Conservation (phyloP, 2,888 invertebrate species). For the Eupithecia insigniata region DNA sequence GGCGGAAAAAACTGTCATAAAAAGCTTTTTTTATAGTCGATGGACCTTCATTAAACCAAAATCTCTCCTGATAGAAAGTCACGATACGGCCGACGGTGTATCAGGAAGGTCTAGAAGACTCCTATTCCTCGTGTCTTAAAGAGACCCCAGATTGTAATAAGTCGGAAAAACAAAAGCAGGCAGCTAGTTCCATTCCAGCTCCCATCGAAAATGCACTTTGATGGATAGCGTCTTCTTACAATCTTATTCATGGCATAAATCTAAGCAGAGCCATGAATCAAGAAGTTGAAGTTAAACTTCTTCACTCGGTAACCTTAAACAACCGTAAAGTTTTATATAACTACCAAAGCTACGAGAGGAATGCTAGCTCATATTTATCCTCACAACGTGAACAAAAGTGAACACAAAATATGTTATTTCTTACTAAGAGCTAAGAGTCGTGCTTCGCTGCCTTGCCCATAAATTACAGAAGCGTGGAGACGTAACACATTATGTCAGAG, state of each 20-base stretch:
- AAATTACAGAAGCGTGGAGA: conserved; percentile 32
- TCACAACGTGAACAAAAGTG: conserved; percentile 21
- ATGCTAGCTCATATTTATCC: not conserved
- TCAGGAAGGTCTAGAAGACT: no score
- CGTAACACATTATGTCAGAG: conserved; percentile 34
- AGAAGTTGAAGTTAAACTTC: not conserved
- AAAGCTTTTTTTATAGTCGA: no score
- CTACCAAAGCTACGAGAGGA: not conserved
- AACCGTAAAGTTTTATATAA: not conserved
- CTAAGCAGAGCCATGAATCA: no score
- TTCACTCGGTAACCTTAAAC: not conserved
- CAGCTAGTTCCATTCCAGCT: no score
- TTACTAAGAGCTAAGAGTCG: conserved; percentile 28
- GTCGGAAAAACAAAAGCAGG: no score
- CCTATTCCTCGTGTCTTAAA: no score
- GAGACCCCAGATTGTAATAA: no score
- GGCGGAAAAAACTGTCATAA: no score
- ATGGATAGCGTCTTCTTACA: not conserved
- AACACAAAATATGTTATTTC: conserved; percentile 30
- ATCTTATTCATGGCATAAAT: not conserved
- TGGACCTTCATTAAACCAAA: no score
- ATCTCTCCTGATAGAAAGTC: no score
- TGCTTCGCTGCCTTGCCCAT: conserved; percentile 28
- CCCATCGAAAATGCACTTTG: not conserved
- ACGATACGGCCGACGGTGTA: no score